These are phyloP conservation scores for Dryobota labecula DNA, from an alignment of 2,888 invertebrate species.

Conservation along the genomic window DNA sequence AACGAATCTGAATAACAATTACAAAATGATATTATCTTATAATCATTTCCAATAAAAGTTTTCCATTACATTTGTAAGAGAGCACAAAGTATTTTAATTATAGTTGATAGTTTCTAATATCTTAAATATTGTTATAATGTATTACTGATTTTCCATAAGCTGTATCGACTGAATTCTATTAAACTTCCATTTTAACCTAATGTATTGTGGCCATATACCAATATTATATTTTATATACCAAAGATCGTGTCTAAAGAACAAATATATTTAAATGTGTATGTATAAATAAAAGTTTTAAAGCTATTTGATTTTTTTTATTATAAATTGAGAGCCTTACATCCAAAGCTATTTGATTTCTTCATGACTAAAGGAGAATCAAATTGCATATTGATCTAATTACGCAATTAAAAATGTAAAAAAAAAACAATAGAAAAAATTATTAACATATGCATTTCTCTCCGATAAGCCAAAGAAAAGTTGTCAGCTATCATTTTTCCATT, in stretches of 20 bases:
- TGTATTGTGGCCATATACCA: constrained; percentile 84
- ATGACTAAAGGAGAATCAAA: constrained; percentile 6
- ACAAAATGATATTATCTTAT: constrained; percentile 21
- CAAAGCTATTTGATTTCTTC: constrained; percentile 16
- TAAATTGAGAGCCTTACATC: constrained; percentile 26
- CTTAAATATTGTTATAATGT: constrained; percentile 64
- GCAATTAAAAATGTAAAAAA: neutral
- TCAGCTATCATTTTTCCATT: neutral
- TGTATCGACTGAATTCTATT: constrained; percentile 78
- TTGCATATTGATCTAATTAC: neutral
- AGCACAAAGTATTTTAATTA: constrained; percentile 71
- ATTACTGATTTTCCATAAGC: constrained; percentile 71
- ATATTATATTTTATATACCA: constrained; percentile 87
- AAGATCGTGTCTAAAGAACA: constrained; percentile 86
- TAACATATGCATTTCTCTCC: neutral
- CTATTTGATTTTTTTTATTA: constrained; percentile 43
- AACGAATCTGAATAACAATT: neutral
- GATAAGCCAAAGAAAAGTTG: neutral
- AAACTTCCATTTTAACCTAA: constrained; percentile 79
- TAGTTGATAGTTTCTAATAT: constrained; percentile 53
- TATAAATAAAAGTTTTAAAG: constrained; percentile 79
- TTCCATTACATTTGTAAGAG: constrained; percentile 65
- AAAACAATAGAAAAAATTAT: neutral
- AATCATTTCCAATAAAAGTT: constrained; percentile 58
- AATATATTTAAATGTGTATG: constrained; percentile 81